Percentiles rank a stretch among this genome's conserved stretches.
These are phyloP conservation scores for Psilopogon haemacephalus DNA, from an alignment of 2,113 vertebrate genomes.

Conservation along the genomic window DNA sequence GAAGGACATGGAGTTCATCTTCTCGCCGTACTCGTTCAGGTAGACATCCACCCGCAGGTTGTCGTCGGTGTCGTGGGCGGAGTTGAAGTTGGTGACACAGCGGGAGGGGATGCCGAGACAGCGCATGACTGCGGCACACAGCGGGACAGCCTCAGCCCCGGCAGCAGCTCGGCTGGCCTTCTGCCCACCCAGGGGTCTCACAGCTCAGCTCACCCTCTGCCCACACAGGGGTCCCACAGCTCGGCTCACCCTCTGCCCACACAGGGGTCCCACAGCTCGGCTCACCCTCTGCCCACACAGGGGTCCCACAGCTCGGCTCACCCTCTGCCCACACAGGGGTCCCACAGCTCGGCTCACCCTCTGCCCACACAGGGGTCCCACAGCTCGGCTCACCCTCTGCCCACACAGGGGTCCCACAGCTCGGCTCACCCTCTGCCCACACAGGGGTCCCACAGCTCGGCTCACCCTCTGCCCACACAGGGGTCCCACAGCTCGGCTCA, in stretches of 20 bases:
- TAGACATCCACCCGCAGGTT: constrained; percentile 70
- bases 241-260: neutral
- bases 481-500: accelerated
- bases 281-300: neutral
- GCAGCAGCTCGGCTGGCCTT: accelerated
- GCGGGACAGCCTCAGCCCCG: neutral
- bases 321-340: neutral
- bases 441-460: accelerated
- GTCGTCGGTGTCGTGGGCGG: constrained; percentile 72
- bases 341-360: accelerated
- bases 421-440: neutral
- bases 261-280: accelerated
- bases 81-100: constrained; percentile 70
- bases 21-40: constrained; percentile 46
- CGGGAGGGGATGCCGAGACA: constrained; percentile 74
- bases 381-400: neutral
- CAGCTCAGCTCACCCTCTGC: neutral
- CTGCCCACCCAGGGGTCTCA: neutral
- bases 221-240: neutral
- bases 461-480: neutral
- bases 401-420: neutral
- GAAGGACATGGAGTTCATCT: neutral
- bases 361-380: neutral
- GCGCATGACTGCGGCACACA: constrained; percentile 71
- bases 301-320: accelerated